Evolutionary conservation across 2,797 vertebrate genomes (phyloP), one percentile per base, ranked within the genome.

Genomic region (Trachurus trachurus): DNA sequence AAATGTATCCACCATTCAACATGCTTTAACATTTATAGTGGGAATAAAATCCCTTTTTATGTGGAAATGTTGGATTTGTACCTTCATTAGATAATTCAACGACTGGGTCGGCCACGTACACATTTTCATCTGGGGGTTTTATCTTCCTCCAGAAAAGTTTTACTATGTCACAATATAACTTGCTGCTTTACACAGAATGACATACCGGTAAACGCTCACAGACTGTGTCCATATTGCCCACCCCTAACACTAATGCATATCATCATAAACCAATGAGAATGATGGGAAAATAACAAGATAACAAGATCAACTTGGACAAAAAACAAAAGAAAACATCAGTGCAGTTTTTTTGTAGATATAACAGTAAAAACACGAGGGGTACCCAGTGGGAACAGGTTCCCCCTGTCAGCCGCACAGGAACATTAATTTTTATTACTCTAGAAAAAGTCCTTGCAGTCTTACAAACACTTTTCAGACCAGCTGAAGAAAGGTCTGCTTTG

Each of bases 391-490:
- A 74, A 19, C 63, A 52, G 21, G 62, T 69, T 69, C 39, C 17
- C 69, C 66, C 56, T 52, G 7, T 64, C 62, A 31, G 58, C 19
- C 52, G 12, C 13, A 34, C 72, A 72, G 69, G 54, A 26, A 54
- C 29, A 66, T 47, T 8, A 76, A 57, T 62, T 53, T 26, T 80
- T 66, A 61, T 68, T 64, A 66, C 52, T 78, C 17, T 67, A 44
- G 29, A 70, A 47, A 66, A 52, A 72, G 54, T 6, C 2, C 44
- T 56, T 84, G 16, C 37, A 44, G 76, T 68, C 22, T 39, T 40
- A 65, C 53, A 80, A 87, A 84, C 74, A 58, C 68, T 79, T 90
- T 81, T 92, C 92, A 93, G 92, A 90, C 92, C 93, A 91, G 93
- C 92, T 93, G 92, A 93, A 93, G 54, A 90, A 71, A 87, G 67